Evolutionary conservation across 1,140 invertebrate species (phyloP), one percentile per base, ranked within the genome.

Genomic region (Drosophila rufa): DNA sequence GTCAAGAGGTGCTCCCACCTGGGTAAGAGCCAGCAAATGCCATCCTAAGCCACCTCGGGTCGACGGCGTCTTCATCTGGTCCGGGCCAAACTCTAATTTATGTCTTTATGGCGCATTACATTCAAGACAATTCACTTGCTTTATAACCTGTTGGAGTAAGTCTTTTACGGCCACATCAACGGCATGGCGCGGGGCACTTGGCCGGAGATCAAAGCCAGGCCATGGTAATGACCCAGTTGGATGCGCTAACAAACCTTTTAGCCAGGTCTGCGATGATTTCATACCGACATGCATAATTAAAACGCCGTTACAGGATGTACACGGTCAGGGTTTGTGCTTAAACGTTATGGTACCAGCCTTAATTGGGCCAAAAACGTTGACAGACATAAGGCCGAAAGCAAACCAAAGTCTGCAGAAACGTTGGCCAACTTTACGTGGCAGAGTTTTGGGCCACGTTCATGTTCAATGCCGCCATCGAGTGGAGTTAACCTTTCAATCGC

Each of bases 211-310:
- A 60, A 67, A 61, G 45, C 55, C 57, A 64, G 48, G 55, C 68
- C 61, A 75, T 67, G 82, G 79, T 85, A 85, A 85, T 85, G 82
- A 82, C 82, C 82, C 62, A 85, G 67, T 85, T 85, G 77, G 40
- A 51, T 67, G 51, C 43, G 62, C 56, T 55, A 55, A 42, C 64
- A 47, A 66, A 77, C 79, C 57, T 61, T 65, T 65, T 65, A 46
- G 71, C 45, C 58, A 27, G 46, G 45, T 42, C 58, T 42, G 17
- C 80, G 68, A 82, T 75, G 62, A 65, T 70, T 85, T 81, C 80
- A 79, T 79, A 69, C 70, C 48, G 67, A 83, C 67, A 80, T 89
- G 77, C 73, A 89, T 87, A 89, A 87, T 87, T 87, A 87, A 89
- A 86, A 73, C 55, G 62, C 62, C 62, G 69, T 86, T 86, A 79